phyloP scores from a whole-genome alignment of 2,797 vertebrate species.

The Anolis apletophallus region DNA sequence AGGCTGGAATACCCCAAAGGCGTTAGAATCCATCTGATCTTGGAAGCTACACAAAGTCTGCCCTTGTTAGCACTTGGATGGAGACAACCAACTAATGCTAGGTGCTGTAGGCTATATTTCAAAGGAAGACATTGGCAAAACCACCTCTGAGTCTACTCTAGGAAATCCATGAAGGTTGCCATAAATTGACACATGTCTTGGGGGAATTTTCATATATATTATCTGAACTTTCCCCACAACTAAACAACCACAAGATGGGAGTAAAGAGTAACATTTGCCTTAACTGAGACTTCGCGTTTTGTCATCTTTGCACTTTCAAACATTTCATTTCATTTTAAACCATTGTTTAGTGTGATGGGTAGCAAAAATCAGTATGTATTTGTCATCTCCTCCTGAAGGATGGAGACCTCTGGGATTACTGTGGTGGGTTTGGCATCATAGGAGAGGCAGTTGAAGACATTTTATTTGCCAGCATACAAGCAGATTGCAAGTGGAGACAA shows the following conservation, averaged over 20 bases:
- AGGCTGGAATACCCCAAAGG: too few species aligned
- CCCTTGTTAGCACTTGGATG: too few species aligned
- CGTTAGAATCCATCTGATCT: too few species aligned
- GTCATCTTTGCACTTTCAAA: background rate
- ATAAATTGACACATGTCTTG: too few species aligned
- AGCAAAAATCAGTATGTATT: background rate
- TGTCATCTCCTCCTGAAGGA: background rate
- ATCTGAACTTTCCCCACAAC: background rate
- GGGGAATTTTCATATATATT: too few species aligned
- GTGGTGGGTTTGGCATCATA: background rate
- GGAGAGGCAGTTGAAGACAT: background rate
- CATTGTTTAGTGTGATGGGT: background rate
- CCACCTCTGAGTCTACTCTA: too few species aligned
- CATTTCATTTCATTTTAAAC: too few species aligned
- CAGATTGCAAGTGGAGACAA: background rate
- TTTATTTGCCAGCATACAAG: background rate
- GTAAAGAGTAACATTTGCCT: background rate
- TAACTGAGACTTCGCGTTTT: background rate
- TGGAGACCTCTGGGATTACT: background rate
- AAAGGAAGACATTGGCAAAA: too few species aligned
- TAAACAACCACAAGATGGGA: conserved; percentile 1
- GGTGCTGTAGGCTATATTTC: too few species aligned
- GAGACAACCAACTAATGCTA: too few species aligned
- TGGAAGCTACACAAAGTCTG: too few species aligned
- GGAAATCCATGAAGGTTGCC: too few species aligned